Base-by-base conservation (phyloP, 2,113 vertebrate species). In the Thamnaconus septentrionalis region DNA sequence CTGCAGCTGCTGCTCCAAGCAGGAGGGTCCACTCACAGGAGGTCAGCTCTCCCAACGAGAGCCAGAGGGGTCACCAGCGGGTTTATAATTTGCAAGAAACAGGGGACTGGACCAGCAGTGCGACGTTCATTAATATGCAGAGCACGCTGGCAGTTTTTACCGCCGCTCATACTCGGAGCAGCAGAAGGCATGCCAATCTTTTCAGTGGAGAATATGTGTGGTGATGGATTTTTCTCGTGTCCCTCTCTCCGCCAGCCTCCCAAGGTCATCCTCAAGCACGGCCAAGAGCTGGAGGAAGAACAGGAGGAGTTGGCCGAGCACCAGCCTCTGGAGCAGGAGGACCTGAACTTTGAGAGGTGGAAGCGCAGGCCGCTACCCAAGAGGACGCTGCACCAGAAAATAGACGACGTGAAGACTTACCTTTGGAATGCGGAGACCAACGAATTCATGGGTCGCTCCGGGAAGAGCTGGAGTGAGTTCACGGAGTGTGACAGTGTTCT, bases 401-500 rank as follows among this genome's bases (percentile, higher is more conserved):
- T 94, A 66, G 90, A 82, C 8, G 91, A 91, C 71, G 8, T 96
- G 60, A 97, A 94, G 83, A 91, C 79, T 44, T 96, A 95, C 91
- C 80, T 98, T 64, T 98, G 95, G 96, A 97, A 99, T 83, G 94
- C 94, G 0, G 96, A 96, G 85, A 96, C 95, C 80, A 94, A 91
- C 68, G 93, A 95, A 69, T 97, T 94, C 90, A 91, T 99, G 93
- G 96, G 95, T 71, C 94, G 94, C 88, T 92, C 95, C 8, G 93
- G 92, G 76, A 94, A 95, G 90, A 99, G 94, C 88, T 97, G 95
- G 95, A 93, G 96, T 99, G 94, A 94, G 97, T 95, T 82, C 69
- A 70, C 0, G 40, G 43, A 39, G 59, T 49, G n/a, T 60, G 31
- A 69, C 41, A 2, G 18, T 31, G 18, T 9, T 3, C 64, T 6